Evolutionary conservation across 2,888 invertebrate genomes (phyloP), one percentile per base, ranked within the genome.

Genomic region (Eristalis pertinax): DNA sequence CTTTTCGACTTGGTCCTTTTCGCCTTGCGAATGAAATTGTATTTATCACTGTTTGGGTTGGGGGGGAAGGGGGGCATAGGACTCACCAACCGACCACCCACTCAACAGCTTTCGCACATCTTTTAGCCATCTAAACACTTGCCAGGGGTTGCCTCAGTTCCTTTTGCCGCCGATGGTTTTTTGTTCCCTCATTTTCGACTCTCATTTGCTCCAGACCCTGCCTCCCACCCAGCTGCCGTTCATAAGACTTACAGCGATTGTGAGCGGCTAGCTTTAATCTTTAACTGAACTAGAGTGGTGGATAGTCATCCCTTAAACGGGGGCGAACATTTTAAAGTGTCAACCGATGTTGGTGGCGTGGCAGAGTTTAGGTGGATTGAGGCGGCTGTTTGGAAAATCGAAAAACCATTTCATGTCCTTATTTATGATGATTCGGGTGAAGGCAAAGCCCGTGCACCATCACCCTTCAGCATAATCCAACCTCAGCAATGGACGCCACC

Each of bases 191-290:
- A 78, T 58, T 63, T 32, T 86, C 56, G 70, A 70, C 78, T 74
- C 83, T 86, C 83, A 78, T 83, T 86, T 82, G 72, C 65, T 32
- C 60, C 67, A 32, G 50, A 81, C 43, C 73, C 41, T 29, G 65
- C 70, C 63, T 29, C 38, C 11, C 13, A 38, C 7, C 50, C 19
- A 72, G 62, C 50, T 65, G 82, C 72, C 86, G 84, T 83, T 74
- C 83, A 72, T 79, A 84, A 75, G n/a, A n/a, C n/a, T n/a, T n/a
- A 79, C 75, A 75, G 87, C 80, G 87, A 76, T 84, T 87, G 87
- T 84, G 84, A 87, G 73, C 69, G 79, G 87, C 80, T 84, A 80
- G 84, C 87, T 87, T 84, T 87, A 84, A 87, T 87, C 87, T 84
- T 80, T 75, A 63, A 74, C 73, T 56, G 77, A 78, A 38, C 22